Evolutionary conservation across 2,888 invertebrate genomes (phyloP), one percentile per base, ranked within the genome.

Genomic region (Tetropium fuscum): DNA sequence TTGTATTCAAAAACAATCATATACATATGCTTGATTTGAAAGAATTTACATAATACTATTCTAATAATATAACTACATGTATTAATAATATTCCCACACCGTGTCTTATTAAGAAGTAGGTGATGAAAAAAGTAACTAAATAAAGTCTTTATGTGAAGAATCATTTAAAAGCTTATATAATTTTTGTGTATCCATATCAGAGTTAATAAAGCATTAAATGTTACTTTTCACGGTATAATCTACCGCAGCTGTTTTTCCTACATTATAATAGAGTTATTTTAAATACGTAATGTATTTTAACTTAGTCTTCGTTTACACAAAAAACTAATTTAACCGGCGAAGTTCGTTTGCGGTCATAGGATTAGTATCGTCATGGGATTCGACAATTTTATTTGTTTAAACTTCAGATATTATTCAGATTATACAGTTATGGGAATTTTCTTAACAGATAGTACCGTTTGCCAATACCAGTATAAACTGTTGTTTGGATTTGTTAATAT

Each of bases 161-260:
- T 27, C 27, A 44, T 16, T 44, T 27, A 16, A 8, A 8, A 44
- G 36, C 32, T 15, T 54, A 30, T 40, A 38, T 30, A 20, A 44
- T 54, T 40, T 30, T 38, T 45, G 30, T 47, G 32, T 7, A 56
- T 30, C 41, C 45, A 49, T 51, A 51, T 58, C 30, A 22, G 7
- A 36, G 38, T 32, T 58, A 58, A 51, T 45, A 47, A 45, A 47
- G 40, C 58, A 49, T 27, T 19, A 58, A 53, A 53, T 22, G 45
- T 41, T 36, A 40, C 47, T 40, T 43, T 58, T 53, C 58, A 58
- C 38, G 53, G 53, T 47, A 40, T 16, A 25, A 53, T 53, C 20
- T 11, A 22, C 41, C 25, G 58, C 44, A 47, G 41, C 56, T 30
- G 41, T 58, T 58, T 58, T 58, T 38, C 40, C 44, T 44, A 16